A percentile compares a stretch with the other conserved stretches of the same genome.
These are phyloP conservation scores for Bovichtus variegatus DNA, from an alignment of 2,797 vertebrate genomes.

Conservation along the genomic window DNA sequence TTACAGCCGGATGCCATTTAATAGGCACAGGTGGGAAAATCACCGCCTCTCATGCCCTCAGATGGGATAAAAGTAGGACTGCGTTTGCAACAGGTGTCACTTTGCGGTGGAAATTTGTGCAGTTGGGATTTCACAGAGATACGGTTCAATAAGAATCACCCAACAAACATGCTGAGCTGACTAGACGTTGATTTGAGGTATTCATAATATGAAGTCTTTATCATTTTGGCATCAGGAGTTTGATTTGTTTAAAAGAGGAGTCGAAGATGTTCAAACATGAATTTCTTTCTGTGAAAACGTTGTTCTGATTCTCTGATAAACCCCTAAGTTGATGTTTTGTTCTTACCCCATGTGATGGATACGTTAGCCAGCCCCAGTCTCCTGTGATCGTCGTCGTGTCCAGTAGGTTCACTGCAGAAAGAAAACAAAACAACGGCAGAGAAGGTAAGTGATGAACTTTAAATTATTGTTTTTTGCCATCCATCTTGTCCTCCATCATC, in stretches of 20 bases:
- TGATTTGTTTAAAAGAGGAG: neutral
- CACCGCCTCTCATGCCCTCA: neutral
- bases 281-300: too few relatives aligned
- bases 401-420: slow-evolving; percentile 84
- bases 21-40: slow-evolving; percentile 24
- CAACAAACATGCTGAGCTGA: neutral
- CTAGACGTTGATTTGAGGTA: neutral
- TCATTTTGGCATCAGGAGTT: neutral
- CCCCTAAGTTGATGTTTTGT: neutral
- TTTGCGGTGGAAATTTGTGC: slow-evolving; percentile 16
- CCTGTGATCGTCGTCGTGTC: slow-evolving; percentile 85
- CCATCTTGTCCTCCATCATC: slow-evolving; percentile 43
- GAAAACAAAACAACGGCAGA: slow-evolving; percentile 44
- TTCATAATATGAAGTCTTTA: neutral
- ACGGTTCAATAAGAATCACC: neutral
- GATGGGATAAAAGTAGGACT: slow-evolving; percentile 17
- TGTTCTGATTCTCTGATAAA: too few relatives aligned
- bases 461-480: slow-evolving; percentile 32
- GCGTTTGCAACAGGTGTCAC: slow-evolving; percentile 14
- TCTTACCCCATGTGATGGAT: slow-evolving; percentile 87
- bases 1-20: slow-evolving; percentile 26
- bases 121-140: slow-evolving; percentile 13
- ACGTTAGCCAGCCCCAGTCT: slow-evolving; percentile 88
- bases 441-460: slow-evolving; percentile 41
- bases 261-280: too few relatives aligned